phyloP scores from a whole-genome alignment of 2,888 invertebrate genomes.

The Labia minor region DNA sequence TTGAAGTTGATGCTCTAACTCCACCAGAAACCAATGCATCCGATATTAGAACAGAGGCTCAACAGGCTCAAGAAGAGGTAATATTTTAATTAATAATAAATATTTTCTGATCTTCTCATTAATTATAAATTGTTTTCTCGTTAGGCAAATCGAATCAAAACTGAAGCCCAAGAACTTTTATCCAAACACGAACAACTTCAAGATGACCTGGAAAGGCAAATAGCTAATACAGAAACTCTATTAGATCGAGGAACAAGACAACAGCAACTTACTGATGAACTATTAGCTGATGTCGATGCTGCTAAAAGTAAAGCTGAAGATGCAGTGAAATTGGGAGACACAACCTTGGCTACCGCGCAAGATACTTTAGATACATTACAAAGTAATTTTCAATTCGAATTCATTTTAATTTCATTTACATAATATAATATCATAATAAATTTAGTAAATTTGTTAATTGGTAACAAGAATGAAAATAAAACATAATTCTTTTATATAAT shows the following conservation, averaged over 20 bases:
- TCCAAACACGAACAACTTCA: slow-evolving; percentile 41
- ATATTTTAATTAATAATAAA: slow-evolving; percentile 26
- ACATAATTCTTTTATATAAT: neutral
- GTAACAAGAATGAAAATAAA: neutral
- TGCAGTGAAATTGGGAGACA: slow-evolving; percentile 76
- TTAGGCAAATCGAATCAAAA: slow-evolving; percentile 40
- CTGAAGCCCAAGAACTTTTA: slow-evolving; percentile 57
- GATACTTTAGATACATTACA: slow-evolving; percentile 64
- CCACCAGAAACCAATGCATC: neutral
- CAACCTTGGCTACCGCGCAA: slow-evolving; percentile 66
- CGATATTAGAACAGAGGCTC: neutral
- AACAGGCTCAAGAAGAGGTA: slow-evolving; percentile 47
- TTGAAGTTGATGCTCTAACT: neutral
- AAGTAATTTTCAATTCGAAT: slow-evolving; percentile 36
- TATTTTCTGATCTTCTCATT: neutral
- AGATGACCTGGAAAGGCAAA: slow-evolving; percentile 49
- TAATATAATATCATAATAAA: too few relatives aligned
- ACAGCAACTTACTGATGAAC: slow-evolving; percentile 67
- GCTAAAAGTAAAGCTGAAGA: slow-evolving; percentile 65
- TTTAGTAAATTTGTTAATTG: neutral
- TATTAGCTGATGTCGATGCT: slow-evolving; percentile 67
- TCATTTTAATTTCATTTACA: slow-evolving; percentile 3
- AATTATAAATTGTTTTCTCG: neutral
- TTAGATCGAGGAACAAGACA: slow-evolving; percentile 48
- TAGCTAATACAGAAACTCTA: slow-evolving; percentile 43